Evolutionary conservation across 2,113 vertebrate species (phyloP), one percentile per base, ranked within the genome.

Genomic region (Callospermophilus lateralis): DNA sequence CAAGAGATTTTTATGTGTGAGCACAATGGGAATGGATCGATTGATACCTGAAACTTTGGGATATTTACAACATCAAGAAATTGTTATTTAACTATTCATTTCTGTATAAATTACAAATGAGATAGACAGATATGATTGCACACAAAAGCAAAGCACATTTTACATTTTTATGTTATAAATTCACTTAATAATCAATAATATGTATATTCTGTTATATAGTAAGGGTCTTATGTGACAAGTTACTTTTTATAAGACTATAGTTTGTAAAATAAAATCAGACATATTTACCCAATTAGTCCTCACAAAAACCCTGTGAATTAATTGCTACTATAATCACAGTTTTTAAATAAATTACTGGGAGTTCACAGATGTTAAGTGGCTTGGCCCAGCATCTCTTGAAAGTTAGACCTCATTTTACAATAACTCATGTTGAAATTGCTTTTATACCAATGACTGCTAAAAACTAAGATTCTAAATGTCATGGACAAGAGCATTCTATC

Each of bases 251-350:
- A 68, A 74, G 42, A 63, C 72, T 86, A 61, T 6, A 73, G 53
- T 88, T 93, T 88, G 24, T 84, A 51, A 88, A 79, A 81, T 76
- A 95, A 77, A 84, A 80, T 84, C 30, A 89, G 53, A 42, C 85
- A 28, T 86, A 86, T 67, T 92, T 72, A 68, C 32, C 8, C 6
- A 48, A 63, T 94, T 78, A 67, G 20, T 48, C 9, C 7, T 77
- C 45, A 68, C 4, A 90, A 90, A 22, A 87, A 68, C 17, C 32
- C 4, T 32, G 9, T 28, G 42, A 76, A 77, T 63, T 3, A 73
- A 2, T 20, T 55, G 17, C 78, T 73, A 28, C 76, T 74, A 34
- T 83, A 32, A 73, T 67, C 30, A 94, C 53, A 68, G 37, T 84
- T 96, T 78, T 42, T 79, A 88, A 51, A 22, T 90, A 84, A 89